Evolutionary conservation across 2,888 invertebrate genomes (phyloP), one percentile per base, ranked within the genome.

Genomic region (Platycnemis pennipes): DNA sequence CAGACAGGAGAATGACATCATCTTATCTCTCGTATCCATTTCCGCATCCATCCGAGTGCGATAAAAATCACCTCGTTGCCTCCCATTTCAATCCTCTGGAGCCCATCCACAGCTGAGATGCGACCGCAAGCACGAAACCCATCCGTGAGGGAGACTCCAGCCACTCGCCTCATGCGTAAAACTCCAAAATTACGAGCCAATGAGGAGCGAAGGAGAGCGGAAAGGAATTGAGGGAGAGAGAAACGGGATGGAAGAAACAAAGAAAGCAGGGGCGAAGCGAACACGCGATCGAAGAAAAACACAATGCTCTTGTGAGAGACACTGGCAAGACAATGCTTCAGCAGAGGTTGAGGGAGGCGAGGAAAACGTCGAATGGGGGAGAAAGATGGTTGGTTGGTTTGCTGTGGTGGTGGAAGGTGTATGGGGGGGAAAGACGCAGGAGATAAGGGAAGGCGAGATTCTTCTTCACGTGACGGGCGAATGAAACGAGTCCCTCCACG

Each of bases 401-500:
- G 31, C 37, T 8, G 26, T 2, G 63, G 26, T 26, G 63, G 63
- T 2, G 63, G 8, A 22, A n/a, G 26, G 63, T 26, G 7, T 8
- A n/a, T 26, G n/a, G 19, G 5, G n/a, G 63, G n/a, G 63, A 63
- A 49, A 19, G 49, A 11, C 13, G 19, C 0, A 11, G 63, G n/a
- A n/a, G n/a, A 26, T 26, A 63, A 26, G 63, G n/a, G 63, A 1
- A 63, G 8, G 63, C 63, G 63, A 63, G 63, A 8, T 4, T n/a
- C n/a, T 22, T 8, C n/a, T 3, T 63, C 63, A n/a, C 63, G 63
- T 63, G 63, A 63, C 26, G 63, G 63, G n/a, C 26, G 63, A 63
- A 63, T 63, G 63, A 63, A 63, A 63, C 22, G 63, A 63, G 63
- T 63, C 49, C 63, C 63, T 63, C 63, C 63, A 63, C 63, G 63